These are phyloP conservation scores for Lepeophtheirus nordmannii DNA, from an alignment of 2,888 invertebrate genomes.

Conservation along the genomic window DNA sequence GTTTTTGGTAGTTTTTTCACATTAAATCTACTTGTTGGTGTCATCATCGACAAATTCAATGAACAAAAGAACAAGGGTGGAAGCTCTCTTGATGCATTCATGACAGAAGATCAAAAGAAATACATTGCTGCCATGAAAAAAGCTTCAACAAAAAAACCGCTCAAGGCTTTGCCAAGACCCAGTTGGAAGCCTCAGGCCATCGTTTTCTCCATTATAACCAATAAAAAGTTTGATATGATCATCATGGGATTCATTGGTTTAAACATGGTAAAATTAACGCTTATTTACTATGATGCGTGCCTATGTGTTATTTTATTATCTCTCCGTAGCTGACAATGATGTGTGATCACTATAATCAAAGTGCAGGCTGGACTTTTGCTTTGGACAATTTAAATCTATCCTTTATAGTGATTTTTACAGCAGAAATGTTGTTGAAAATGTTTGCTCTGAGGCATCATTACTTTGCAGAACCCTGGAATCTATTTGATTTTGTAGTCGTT, in stretches of 20 bases:
- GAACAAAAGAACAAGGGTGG: constrained; percentile 52
- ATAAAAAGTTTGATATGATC: constrained; percentile 97
- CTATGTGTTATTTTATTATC: not conserved
- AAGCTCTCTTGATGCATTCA: constrained; percentile 96
- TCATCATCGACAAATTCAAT: constrained; percentile 42
- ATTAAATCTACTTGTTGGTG: constrained; percentile 41
- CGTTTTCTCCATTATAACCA: constrained; percentile 90
- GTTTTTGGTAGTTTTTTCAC: constrained; percentile 41
- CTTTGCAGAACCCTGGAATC: constrained; percentile 98
- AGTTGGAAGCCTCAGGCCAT: constrained; percentile 93
- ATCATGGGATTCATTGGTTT: constrained; percentile 97
- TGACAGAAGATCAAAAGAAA: constrained; percentile 99
- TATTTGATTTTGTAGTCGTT: constrained; percentile 82
- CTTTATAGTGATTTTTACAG: constrained; percentile 95
- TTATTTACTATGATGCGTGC: not conserved
- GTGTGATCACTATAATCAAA: constrained; percentile 63
- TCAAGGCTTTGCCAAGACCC: constrained; percentile 94
- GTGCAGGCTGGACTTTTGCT: constrained; percentile 36
- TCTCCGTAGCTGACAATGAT: constrained; percentile 54
- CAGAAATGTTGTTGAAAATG: constrained; percentile 93
- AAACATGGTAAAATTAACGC: constrained; percentile 76
- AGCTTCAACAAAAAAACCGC: constrained; percentile 56
- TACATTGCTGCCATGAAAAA: constrained; percentile 99
- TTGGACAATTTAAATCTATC: constrained; percentile 87
- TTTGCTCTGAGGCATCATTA: constrained; percentile 95